These are phyloP conservation scores for Mimachlamys varia DNA, from an alignment of 2,888 invertebrate species.

Conservation along the genomic window DNA sequence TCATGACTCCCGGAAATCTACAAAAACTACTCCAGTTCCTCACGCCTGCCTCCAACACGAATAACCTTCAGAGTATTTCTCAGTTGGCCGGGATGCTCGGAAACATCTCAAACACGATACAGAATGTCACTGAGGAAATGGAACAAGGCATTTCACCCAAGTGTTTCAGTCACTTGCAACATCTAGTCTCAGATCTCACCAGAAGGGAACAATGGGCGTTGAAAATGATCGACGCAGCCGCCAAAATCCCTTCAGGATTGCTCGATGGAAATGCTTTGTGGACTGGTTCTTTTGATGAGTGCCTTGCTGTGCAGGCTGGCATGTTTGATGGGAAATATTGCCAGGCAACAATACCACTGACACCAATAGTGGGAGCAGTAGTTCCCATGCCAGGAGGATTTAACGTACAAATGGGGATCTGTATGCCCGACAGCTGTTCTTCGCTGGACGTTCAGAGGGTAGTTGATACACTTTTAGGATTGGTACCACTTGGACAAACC, in stretches of 20 bases:
- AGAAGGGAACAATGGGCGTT: conserved; percentile 16
- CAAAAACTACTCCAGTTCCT: not conserved
- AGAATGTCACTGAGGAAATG: not conserved
- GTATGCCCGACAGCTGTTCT: not conserved
- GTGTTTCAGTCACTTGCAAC: not conserved
- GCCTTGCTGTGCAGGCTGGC: not conserved
- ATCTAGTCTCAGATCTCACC: not conserved
- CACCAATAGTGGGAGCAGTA: not conserved
- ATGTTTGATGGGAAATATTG: not conserved
- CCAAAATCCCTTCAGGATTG: not conserved
- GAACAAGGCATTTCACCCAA: not conserved
- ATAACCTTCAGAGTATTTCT: not conserved
- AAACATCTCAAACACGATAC: not conserved
- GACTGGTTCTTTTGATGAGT: not conserved
- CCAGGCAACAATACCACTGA: not conserved
- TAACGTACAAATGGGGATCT: not conserved
- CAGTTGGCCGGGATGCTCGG: not conserved
- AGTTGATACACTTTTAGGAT: not conserved
- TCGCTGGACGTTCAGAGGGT: not conserved
- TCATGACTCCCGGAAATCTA: not conserved
- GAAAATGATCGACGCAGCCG: not conserved
- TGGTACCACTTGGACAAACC: not conserved
- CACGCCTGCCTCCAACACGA: not conserved
- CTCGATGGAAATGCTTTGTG: not conserved
- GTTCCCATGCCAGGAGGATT: not conserved